Percentiles rank a stretch among this genome's conserved stretches.
phyloP scores from a whole-genome alignment of 2,113 vertebrate genomes.

The Arvicanthis niloticus region DNA sequence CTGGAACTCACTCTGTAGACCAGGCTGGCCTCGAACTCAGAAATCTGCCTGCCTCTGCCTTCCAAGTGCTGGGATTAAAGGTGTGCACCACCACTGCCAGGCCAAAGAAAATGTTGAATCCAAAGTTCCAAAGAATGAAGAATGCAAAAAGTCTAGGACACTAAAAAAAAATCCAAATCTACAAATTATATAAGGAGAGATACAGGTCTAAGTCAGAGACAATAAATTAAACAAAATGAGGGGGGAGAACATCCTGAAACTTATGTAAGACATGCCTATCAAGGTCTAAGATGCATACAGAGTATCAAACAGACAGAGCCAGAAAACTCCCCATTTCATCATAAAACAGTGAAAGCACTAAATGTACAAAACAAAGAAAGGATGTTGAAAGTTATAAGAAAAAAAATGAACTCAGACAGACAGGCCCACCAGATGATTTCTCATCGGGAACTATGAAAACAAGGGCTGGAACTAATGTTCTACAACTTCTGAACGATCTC shows the following conservation, averaged over 20 bases:
- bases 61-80: too few relatives aligned
- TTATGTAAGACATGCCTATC: background rate
- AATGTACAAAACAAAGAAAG: background rate
- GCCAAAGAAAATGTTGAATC: background rate
- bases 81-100: too few relatives aligned
- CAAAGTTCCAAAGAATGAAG: background rate
- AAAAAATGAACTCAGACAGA: background rate
- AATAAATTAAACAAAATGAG: background rate
- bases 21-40: too few relatives aligned
- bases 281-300: background rate
- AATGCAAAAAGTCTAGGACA: background rate
- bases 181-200: background rate
- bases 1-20: too few relatives aligned
- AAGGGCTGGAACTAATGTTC: background rate
- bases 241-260: background rate
- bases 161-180: background rate
- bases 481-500: background rate
- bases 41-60: too few relatives aligned
- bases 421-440: background rate
- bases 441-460: background rate
- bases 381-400: background rate
- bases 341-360: background rate
- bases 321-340: background rate
- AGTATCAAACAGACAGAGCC: background rate
- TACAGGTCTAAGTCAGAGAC: background rate